A percentile compares a stretch with the other conserved stretches of the same genome.
phyloP scores from a whole-genome alignment of 2,113 vertebrate genomes.

The Lontra canadensis region DNA sequence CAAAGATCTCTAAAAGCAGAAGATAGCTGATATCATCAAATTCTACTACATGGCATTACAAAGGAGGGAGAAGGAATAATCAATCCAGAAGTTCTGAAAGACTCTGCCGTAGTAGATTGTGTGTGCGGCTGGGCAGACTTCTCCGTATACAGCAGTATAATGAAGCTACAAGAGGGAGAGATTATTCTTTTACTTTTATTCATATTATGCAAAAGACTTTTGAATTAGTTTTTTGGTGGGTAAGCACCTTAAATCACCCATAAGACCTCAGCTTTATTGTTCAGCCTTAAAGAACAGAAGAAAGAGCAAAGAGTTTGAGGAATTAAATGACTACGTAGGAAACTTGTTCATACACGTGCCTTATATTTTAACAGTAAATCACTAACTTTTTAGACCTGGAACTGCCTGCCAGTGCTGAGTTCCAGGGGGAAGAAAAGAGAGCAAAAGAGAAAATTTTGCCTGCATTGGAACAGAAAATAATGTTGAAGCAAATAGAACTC shows the following conservation, averaged over 20 bases:
- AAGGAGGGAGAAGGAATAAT: constrained; percentile 69
- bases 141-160: constrained; percentile 67
- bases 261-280: constrained; percentile 78
- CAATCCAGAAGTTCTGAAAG: constrained; percentile 72
- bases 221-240: constrained; percentile 70
- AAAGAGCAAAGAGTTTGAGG: constrained; percentile 71
- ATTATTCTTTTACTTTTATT: constrained; percentile 80
- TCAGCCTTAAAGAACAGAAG: constrained; percentile 71
- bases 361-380: constrained; percentile 77
- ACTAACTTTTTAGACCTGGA: constrained; percentile 80
- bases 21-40: constrained; percentile 73
- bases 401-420: constrained; percentile 79
- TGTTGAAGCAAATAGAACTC: constrained; percentile 85
- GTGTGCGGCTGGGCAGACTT: constrained; percentile 27
- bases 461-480: constrained; percentile 83
- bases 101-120: constrained; percentile 38
- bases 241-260: constrained; percentile 79
- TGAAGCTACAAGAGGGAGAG: constrained; percentile 70
- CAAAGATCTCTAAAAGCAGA: constrained; percentile 77
- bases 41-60: constrained; percentile 52
- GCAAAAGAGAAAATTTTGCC: constrained; percentile 69
- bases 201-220: constrained; percentile 79
- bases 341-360: constrained; percentile 75
- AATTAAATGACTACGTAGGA: constrained; percentile 78
- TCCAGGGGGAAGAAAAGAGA: constrained; percentile 54